Evolutionary conservation across 2,797 vertebrate genomes (phyloP).

Genomic region (Hyperoplus lanceolatus): DNA sequence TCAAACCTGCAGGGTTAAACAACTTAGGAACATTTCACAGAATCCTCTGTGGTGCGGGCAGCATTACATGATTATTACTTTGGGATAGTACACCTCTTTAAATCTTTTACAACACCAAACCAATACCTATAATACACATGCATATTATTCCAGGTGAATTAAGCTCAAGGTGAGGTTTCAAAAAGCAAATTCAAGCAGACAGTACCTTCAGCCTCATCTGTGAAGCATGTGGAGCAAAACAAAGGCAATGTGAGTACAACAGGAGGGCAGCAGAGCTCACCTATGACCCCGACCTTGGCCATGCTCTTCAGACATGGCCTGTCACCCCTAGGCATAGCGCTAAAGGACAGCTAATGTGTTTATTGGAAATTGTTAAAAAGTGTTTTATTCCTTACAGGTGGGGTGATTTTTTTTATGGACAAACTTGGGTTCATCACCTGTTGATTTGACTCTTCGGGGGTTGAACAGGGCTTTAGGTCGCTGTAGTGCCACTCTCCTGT

Average conservation of each 20-base stretch:
- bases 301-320: slow-evolving; percentile 49
- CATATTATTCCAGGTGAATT: slow-evolving; percentile 32
- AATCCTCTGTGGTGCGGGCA: slow-evolving; percentile 32
- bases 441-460: slow-evolving; percentile 50
- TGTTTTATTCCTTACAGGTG: slow-evolving; percentile 56
- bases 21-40: slow-evolving; percentile 24
- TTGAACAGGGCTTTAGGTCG: slow-evolving; percentile 72
- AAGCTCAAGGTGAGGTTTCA: slow-evolving; percentile 31
- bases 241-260: slow-evolving; percentile 46
- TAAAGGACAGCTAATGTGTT: slow-evolving; percentile 41
- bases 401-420: slow-evolving; percentile 43
- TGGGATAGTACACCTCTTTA: slow-evolving; percentile 26
- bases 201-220: slow-evolving; percentile 75
- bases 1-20: slow-evolving; percentile 27
- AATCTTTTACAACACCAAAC: slow-evolving; percentile 48
- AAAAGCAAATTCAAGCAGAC: slow-evolving; percentile 38
- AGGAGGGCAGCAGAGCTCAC: slow-evolving; percentile 24
- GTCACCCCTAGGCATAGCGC: slow-evolving; percentile 37
- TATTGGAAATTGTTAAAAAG: slow-evolving; percentile 53
- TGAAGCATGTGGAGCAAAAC: slow-evolving; percentile 74
- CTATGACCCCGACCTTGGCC: slow-evolving; percentile 24
- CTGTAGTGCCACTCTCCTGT: slow-evolving; percentile 77
- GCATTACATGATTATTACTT: slow-evolving; percentile 36
- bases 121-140: slow-evolving; percentile 23
- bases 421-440: slow-evolving; percentile 60